A percentile compares a stretch with the other conserved stretches of the same genome.
These are phyloP conservation scores for Norana najaformis DNA, from an alignment of 2,888 invertebrate genomes.

Conservation along the genomic window DNA sequence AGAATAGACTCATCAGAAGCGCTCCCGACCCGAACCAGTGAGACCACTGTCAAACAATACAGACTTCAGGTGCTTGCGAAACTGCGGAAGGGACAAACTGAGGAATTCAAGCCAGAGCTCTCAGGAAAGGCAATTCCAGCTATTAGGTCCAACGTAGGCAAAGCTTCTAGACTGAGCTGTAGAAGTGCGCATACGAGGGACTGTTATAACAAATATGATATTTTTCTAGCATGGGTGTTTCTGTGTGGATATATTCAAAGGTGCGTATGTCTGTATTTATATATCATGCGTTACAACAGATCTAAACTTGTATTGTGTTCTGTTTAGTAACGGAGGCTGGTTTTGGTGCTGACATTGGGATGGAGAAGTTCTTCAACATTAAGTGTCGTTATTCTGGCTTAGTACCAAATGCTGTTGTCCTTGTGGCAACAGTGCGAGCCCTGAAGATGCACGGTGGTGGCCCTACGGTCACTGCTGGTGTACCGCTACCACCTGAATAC, in stretches of 20 bases:
- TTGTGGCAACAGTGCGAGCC: conserved; percentile 90
- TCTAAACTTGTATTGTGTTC: too few species aligned
- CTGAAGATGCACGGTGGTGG: conserved; percentile 99
- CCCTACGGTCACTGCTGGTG: conserved; percentile 79
- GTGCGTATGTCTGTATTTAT: not conserved
- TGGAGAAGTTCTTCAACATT: conserved; percentile 97
- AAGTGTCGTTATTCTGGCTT: conserved; percentile 89
- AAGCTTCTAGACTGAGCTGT: too few species aligned
- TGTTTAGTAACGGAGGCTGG: conserved; percentile 87
- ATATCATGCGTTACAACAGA: too few species aligned
- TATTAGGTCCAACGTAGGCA: too few species aligned
- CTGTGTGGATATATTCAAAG: not conserved
- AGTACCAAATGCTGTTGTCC: conserved; percentile 82
- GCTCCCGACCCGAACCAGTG: too few species aligned
- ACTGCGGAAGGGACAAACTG: too few species aligned
- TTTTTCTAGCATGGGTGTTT: not conserved
- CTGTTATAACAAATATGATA: not conserved
- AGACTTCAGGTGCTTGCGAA: too few species aligned
- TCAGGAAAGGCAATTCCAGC: too few species aligned
- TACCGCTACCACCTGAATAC: conserved; percentile 83
- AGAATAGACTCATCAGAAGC: too few species aligned
- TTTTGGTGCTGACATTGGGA: conserved; percentile 96
- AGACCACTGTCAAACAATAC: too few species aligned
- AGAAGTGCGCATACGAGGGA: too few species aligned
- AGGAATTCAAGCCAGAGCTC: too few species aligned